Evolutionary conservation across 1,140 invertebrate species (phyloP), one percentile per base, ranked within the genome.

Genomic region (Tetramorium parvispinum): DNA sequence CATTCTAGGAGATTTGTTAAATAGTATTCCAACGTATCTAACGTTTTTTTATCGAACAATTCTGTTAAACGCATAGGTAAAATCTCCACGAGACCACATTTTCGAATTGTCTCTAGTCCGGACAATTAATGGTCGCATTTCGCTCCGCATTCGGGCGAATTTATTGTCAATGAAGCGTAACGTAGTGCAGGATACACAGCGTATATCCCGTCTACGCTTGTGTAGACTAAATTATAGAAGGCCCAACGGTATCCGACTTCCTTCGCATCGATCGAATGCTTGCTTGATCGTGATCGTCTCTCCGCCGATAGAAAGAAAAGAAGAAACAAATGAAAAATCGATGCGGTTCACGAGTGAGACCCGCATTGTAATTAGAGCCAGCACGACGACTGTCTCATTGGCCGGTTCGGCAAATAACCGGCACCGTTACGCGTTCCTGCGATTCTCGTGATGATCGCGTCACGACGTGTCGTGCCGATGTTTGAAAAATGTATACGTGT

Each of bases 361-460:
- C 24, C 21, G 37, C 32, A 40, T 24, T 27, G 27, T 83, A 83
- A 83, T 83, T 83, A 75, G 40, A 83, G 40, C 40, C 40, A 32
- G 24, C 16, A 75, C 18, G 3, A 83, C 24, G 51, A 83, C 57
- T 83, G 68, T 75, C 79, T 32, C 55, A 75, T 73, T 55, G 77
- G 57, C 83, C 43, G 76, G 24, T 89, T 78, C 85, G 77, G 85
- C 53, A 89, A 81, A 89, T 77, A 85, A 89, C 77, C 88, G 46
- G 37, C 78, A 83, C 85, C 85, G 88, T 87, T 89, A 89, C 46
- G 61, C 43, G 85, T 89, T 89, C 85, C 71, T 85, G 63, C 65
- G 71, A 46, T 75, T 43, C 55, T 27, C 59, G 3, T 49, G 27
- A 76, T 73, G 61, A 70, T 81, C 49, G 32, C 49, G 32, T 65